Evolutionary conservation across 2,797 vertebrate species (phyloP).

Genomic region (Cyprinodon diabolis): DNA sequence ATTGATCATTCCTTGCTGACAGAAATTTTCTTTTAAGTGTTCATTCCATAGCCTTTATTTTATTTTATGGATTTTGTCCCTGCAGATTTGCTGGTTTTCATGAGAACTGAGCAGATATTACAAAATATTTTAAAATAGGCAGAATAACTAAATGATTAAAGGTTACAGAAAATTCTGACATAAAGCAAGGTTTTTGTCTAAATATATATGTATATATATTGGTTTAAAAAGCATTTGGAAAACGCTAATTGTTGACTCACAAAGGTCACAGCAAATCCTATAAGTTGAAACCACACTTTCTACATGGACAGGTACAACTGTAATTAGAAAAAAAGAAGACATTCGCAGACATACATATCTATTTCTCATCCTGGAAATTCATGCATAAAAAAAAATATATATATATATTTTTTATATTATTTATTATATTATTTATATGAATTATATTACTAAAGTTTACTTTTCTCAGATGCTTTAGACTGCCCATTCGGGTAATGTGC

Average conservation of each 20-base stretch:
- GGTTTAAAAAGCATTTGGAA: constrained; percentile 20
- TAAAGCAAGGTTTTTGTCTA: neutral
- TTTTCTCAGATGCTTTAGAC: constrained; percentile 24
- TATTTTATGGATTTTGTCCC: neutral
- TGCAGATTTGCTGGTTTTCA: neutral
- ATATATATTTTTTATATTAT: too few relatives aligned
- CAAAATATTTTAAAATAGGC: neutral
- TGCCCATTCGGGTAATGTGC: constrained; percentile 33
- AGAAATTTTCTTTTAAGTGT: neutral
- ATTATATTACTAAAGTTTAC: too few relatives aligned
- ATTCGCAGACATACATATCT: constrained; percentile 37
- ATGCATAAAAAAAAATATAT: constrained; percentile 20
- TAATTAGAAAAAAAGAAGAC: constrained; percentile 28
- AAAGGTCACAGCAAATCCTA: constrained; percentile 1
- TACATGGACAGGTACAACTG: neutral
- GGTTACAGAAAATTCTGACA: neutral
- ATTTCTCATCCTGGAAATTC: constrained; percentile 33
- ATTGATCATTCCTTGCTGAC: too few relatives aligned
- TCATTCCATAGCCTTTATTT: neutral
- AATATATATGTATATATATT: neutral
- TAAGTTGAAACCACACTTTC: constrained; percentile 6
- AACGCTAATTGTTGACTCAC: neutral
- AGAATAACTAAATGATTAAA: constrained; percentile 4
- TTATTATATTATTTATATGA: too few relatives aligned
- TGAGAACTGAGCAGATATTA: neutral